phyloP scores from a whole-genome alignment of 2,113 vertebrate species.

The Phylloscopus trochilus region DNA sequence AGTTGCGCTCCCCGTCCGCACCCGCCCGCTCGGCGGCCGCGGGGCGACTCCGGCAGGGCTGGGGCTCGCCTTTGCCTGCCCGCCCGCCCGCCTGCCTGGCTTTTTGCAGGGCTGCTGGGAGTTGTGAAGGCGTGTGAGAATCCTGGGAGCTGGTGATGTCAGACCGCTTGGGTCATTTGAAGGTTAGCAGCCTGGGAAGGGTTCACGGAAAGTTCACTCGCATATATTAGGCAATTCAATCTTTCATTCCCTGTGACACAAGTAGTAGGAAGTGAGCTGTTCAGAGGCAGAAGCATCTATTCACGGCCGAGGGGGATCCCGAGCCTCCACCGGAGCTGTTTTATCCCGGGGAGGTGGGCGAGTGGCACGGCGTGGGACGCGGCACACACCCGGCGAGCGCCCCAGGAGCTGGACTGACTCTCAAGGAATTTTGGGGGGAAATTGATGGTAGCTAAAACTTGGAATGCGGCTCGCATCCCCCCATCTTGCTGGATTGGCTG shows the following conservation, averaged over 20 bases:
- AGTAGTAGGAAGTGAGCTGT: slow-evolving; percentile 96
- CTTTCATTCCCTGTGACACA: slow-evolving; percentile 94
- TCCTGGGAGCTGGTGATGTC: slow-evolving; percentile 91
- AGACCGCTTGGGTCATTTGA: slow-evolving; percentile 97
- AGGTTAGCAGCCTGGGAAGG: slow-evolving; percentile 98
- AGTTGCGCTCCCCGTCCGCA: background rate
- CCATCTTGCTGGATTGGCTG: slow-evolving; percentile 76
- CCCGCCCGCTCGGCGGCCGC: background rate
- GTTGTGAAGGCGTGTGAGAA: slow-evolving; percentile 83
- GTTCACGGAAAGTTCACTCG: slow-evolving; percentile 99
- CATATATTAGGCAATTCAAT: slow-evolving; percentile 99
- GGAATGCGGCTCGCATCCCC: slow-evolving; percentile 72
- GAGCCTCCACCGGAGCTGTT: slow-evolving; percentile 58
- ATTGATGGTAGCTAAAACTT: slow-evolving; percentile 64
- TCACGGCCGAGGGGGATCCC: slow-evolving; percentile 80
- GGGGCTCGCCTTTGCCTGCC: slow-evolving; percentile 17
- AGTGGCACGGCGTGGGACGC: slow-evolving; percentile 27
- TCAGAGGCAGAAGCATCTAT: slow-evolving; percentile 84
- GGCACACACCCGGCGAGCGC: slow-evolving; percentile 23
- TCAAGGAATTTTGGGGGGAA: slow-evolving; percentile 43
- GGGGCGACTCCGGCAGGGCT: background rate
- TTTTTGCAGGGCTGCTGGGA: slow-evolving; percentile 76
- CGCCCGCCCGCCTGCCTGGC: slow-evolving; percentile 62
- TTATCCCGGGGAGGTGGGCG: slow-evolving; percentile 58
- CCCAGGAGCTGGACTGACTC: slow-evolving; percentile 43